These are phyloP conservation scores for Oligia latruncula DNA, from an alignment of 2,888 invertebrate species.

Conservation along the genomic window DNA sequence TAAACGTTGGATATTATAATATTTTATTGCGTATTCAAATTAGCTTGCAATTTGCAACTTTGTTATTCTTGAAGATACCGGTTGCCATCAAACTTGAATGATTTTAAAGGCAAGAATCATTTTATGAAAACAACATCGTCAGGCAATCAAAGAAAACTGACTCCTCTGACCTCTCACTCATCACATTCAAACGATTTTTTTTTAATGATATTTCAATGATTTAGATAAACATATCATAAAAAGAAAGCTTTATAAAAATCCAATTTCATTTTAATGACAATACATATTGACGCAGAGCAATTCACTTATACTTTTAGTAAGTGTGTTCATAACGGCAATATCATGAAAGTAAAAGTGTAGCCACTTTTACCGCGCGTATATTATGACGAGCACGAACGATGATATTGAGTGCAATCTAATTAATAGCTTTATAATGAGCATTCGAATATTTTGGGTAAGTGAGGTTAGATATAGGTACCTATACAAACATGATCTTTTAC, in stretches of 20 bases:
- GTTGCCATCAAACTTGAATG: conserved; percentile 7
- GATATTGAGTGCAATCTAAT: conserved; percentile 49
- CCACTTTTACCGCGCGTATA: conserved; percentile 68
- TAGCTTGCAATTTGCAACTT: conserved; percentile 7
- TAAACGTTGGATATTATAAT: conserved; percentile 3
- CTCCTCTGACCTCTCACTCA: neutral
- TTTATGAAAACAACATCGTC: conserved; percentile 1
- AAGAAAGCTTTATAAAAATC: conserved; percentile 21
- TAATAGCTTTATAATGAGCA: conserved; percentile 50
- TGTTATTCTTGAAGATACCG: neutral
- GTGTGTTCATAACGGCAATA: conserved; percentile 48
- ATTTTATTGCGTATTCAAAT: conserved; percentile 25
- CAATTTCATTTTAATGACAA: conserved; percentile 26
- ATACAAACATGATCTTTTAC: neutral
- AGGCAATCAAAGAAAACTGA: conserved; percentile 3
- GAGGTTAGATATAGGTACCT: neutral
- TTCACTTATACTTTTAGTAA: conserved; percentile 53
- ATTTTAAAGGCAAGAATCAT: neutral
- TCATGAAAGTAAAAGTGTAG: conserved; percentile 75
- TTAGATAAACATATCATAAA: neutral
- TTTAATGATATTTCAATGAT: neutral
- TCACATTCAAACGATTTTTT: neutral
- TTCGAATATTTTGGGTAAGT: conserved; percentile 15
- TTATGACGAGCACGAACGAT: conserved; percentile 45
- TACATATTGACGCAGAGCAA: conserved; percentile 18